These are phyloP conservation scores for Desoria tigrina DNA, from an alignment of 2,888 invertebrate species.

Conservation along the genomic window DNA sequence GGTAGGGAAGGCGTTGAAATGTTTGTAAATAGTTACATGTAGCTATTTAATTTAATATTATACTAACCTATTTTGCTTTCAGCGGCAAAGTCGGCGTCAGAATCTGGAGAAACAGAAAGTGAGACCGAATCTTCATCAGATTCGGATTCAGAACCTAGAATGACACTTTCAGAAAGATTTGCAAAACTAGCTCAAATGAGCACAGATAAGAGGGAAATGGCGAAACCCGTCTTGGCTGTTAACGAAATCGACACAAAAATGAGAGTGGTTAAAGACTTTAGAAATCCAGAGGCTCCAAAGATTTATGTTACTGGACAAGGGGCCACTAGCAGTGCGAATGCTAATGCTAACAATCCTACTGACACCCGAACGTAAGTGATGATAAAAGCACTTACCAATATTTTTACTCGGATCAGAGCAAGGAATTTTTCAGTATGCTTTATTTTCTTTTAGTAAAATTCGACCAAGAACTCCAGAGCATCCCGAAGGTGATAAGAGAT, in stretches of 20 bases:
- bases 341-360: neutral
- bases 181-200: constrained; percentile 79
- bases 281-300: constrained; percentile 39
- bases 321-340: neutral
- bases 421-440: no score
- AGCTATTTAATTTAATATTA: no score
- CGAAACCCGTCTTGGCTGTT: constrained; percentile 47
- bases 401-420: no score
- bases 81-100: constrained; percentile 20
- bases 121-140: constrained; percentile 61
- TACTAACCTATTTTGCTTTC: no score
- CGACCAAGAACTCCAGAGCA: constrained; percentile 45
- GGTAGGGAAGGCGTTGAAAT: no score
- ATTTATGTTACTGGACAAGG: constrained; percentile 41
- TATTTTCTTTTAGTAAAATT: neutral
- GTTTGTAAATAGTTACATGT: no score
- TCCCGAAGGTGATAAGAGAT: constrained; percentile 28
- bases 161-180: constrained; percentile 81
- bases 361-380: neutral
- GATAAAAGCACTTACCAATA: no score
- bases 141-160: constrained; percentile 63
- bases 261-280: constrained; percentile 50
- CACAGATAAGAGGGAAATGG: constrained; percentile 79
- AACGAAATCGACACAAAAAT: constrained; percentile 52
- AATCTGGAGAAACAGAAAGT: constrained; percentile 59